Evolutionary conservation across 2,113 vertebrate species (phyloP).

Genomic region (Sterna hirundo): DNA sequence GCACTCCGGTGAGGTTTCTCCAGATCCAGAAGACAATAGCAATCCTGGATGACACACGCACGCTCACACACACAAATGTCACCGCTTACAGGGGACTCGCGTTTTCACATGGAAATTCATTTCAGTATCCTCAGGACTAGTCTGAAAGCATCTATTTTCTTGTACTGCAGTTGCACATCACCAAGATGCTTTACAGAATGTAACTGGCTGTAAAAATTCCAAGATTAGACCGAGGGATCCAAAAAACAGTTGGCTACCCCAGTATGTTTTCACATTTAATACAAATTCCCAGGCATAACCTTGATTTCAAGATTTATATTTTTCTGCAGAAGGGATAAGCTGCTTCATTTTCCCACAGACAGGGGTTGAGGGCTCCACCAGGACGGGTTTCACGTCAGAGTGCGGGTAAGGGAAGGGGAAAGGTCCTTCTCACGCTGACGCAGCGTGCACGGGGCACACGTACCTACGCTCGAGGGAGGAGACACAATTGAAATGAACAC

Average conservation of each 20-base stretch:
- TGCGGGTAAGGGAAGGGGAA: background rate
- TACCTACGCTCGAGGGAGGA: rapidly evolving
- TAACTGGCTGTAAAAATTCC: background rate
- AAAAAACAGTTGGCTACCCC: background rate
- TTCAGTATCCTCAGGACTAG: background rate
- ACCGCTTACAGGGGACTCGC: background rate
- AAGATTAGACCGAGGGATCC: background rate
- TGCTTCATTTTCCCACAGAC: background rate
- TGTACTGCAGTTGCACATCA: background rate
- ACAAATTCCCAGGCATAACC: background rate
- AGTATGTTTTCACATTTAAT: background rate
- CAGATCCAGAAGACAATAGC: background rate
- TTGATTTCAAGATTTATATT: background rate
- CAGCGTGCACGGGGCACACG: rapidly evolving
- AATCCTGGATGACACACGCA: background rate
- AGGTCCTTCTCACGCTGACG: too few relatives aligned
- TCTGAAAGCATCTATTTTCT: background rate
- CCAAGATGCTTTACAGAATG: background rate
- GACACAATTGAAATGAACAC: background rate
- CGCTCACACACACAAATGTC: rapidly evolving
- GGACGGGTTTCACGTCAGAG: background rate
- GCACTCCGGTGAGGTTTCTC: background rate
- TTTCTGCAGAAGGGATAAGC: background rate
- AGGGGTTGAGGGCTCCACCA: background rate
- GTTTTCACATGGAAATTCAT: background rate